phyloP scores from a whole-genome alignment of 2,888 invertebrate genomes.

The Rhopalosiphum nymphaeae region DNA sequence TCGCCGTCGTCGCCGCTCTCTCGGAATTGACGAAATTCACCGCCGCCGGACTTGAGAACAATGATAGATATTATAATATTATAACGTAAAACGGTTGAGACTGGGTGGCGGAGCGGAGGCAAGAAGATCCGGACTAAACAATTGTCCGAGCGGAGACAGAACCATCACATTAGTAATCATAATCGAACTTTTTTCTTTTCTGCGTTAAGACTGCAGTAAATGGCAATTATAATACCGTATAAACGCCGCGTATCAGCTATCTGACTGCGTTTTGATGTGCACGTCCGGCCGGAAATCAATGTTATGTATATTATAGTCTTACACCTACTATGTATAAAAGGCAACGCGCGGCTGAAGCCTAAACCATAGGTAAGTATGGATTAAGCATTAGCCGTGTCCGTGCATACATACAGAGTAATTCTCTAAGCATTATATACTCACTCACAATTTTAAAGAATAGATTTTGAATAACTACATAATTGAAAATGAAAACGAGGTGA shows the following conservation, averaged over 20 bases:
- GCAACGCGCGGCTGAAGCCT: neutral
- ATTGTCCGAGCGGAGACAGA: neutral
- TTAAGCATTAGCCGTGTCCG: neutral
- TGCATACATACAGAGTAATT: neutral
- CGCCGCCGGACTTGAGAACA: conserved; percentile 13
- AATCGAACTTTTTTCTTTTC: neutral
- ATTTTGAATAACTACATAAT: no score
- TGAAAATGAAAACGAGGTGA: no score
- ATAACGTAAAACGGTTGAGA: neutral
- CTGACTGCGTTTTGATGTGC: neutral
- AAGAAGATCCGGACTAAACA: neutral
- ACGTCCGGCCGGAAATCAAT: neutral
- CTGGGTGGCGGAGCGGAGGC: neutral
- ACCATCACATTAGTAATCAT: neutral
- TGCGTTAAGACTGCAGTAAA: neutral
- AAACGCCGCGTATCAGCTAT: neutral
- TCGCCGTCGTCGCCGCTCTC: conserved; percentile 17
- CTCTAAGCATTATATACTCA: no score
- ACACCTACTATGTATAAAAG: neutral
- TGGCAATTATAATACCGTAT: neutral
- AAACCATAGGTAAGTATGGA: neutral
- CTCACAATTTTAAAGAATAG: no score
- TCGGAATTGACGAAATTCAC: conserved; percentile 7
- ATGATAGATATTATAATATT: conserved; percentile 7
- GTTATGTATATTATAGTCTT: neutral